Percentiles rank a stretch among this genome's conserved stretches.
phyloP scores from a whole-genome alignment of 2,797 vertebrate genomes.

The Xenops minutus region DNA sequence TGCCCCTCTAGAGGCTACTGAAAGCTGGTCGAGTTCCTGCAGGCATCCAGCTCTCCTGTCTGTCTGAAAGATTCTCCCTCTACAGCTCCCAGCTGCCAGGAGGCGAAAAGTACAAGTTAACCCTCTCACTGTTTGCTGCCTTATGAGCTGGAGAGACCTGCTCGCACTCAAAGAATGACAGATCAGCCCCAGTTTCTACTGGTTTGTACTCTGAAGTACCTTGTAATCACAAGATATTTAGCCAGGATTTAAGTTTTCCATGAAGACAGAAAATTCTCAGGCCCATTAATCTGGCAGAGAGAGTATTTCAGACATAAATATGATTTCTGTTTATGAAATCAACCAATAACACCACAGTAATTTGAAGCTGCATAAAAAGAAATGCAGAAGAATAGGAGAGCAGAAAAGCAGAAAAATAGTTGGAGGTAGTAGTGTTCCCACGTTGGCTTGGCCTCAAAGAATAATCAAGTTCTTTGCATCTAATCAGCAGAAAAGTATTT shows the following conservation, averaged over 20 bases:
- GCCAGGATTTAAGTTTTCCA: background rate
- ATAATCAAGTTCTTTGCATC: background rate
- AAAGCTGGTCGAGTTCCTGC: rapidly evolving
- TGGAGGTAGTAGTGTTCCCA: background rate
- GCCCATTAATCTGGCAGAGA: background rate
- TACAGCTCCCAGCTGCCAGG: background rate
- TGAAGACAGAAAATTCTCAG: background rate
- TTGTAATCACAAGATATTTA: background rate
- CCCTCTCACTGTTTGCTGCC: background rate
- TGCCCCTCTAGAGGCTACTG: background rate
- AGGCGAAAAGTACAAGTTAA: background rate
- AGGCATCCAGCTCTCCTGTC: background rate
- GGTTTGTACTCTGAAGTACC: background rate
- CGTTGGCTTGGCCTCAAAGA: background rate
- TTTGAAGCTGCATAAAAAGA: background rate
- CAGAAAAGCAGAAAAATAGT: background rate
- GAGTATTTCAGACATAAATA: background rate
- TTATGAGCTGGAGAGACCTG: background rate
- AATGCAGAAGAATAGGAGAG: background rate
- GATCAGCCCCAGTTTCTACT: background rate
- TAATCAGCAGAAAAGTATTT: slow-evolving; percentile 5
- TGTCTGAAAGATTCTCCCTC: background rate
- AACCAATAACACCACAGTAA: background rate
- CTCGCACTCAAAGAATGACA: background rate
- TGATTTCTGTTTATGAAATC: background rate